phyloP scores from a whole-genome alignment of 23 tunicate species.

The Aplidium turbinatum region DNA sequence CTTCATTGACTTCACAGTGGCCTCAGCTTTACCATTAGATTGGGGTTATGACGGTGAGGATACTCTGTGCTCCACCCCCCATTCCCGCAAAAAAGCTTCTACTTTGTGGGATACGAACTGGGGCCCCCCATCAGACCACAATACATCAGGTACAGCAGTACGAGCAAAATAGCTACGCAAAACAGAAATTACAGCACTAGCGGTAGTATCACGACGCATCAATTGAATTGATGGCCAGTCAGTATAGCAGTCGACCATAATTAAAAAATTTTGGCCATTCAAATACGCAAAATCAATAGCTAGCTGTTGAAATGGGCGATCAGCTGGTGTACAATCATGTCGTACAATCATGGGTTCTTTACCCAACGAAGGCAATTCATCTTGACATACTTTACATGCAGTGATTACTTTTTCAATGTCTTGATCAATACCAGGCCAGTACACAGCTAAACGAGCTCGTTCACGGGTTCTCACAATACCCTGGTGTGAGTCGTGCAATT shows the following conservation, averaged over 20 bases:
- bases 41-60: conserved; percentile 13
- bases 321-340: background rate
- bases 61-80: conserved; percentile 15
- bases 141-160: conserved; percentile 19
- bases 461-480: conserved; percentile 3
- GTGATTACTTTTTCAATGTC: conserved; percentile 11
- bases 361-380: background rate
- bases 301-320: conserved; percentile 18
- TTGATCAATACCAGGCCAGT: conserved; percentile 4
- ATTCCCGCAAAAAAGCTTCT: background rate
- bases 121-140: conserved; percentile 20
- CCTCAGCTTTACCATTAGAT: conserved; percentile 16
- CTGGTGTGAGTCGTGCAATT: conserved; percentile 10
- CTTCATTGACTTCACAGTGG: too few species aligned
- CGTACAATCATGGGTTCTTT: conserved; percentile 3
- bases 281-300: conserved; percentile 14
- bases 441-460: conserved; percentile 16
- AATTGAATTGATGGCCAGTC: conserved; percentile 3
- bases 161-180: conserved; percentile 9
- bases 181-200: background rate
- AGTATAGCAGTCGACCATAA: background rate
- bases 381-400: conserved; percentile 7
- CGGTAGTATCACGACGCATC: background rate
- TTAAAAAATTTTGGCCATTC: background rate
- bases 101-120: conserved; percentile 4